phyloP scores from a whole-genome alignment of 2,797 vertebrate species.

The Setipinna tenuifilis region DNA sequence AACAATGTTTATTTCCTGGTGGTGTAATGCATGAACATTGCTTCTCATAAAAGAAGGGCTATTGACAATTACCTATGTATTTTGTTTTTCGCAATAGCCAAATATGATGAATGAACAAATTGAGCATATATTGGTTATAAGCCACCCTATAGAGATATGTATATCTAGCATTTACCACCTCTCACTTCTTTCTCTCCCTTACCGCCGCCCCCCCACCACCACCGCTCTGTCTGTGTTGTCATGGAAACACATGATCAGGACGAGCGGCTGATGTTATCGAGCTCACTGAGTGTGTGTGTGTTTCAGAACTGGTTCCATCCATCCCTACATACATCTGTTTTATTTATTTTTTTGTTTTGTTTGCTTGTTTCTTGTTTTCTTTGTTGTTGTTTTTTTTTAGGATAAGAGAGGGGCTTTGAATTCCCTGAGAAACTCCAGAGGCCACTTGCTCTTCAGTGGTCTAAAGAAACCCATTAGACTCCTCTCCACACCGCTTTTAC shows the following conservation, averaged over 20 bases:
- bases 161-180: neutral
- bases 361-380: no score
- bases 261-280: neutral
- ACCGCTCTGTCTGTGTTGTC: slow-evolving; percentile 40
- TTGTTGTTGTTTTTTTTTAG: neutral
- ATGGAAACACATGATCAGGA: slow-evolving; percentile 55
- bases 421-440: neutral
- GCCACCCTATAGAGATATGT: neutral
- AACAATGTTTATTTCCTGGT: no score
- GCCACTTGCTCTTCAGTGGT: neutral
- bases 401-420: neutral
- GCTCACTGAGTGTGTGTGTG: neutral
- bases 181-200: slow-evolving; percentile 25
- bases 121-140: no score
- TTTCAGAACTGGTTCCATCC: neutral
- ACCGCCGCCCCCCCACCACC: neutral
- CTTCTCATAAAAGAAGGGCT: no score
- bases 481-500: neutral
- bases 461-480: neutral
- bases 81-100: no score
- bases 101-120: no score
- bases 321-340: no score
- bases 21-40: no score
- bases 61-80: no score
- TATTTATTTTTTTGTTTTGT: no score